These are phyloP conservation scores for Hydropsyche tenuis DNA, from an alignment of 1,140 invertebrate genomes.

Conservation along the genomic window DNA sequence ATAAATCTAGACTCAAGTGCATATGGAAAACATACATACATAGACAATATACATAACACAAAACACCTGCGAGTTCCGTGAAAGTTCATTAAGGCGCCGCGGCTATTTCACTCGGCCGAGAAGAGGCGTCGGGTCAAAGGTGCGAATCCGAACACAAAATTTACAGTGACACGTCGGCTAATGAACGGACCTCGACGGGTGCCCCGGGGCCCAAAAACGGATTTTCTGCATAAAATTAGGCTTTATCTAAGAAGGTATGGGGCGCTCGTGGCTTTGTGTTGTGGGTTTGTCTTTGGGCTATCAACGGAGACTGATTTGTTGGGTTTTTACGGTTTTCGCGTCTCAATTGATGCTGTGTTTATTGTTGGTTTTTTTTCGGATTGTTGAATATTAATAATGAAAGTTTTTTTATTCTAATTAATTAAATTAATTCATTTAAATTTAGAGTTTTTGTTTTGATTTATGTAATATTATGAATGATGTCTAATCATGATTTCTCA, in stretches of 20 bases:
- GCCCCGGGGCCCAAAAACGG: conserved; percentile 1
- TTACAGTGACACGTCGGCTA: conserved; percentile 35
- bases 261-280: too few relatives aligned
- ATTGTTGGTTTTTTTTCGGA: too few relatives aligned
- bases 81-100: conserved; percentile 49
- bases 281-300: too few relatives aligned
- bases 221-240: neutral
- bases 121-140: conserved; percentile 44
- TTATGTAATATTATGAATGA: too few relatives aligned
- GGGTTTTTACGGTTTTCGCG: too few relatives aligned
- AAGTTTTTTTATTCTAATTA: too few relatives aligned
- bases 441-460: too few relatives aligned
- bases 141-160: conserved; percentile 40
- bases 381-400: too few relatives aligned
- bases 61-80: conserved; percentile 39
- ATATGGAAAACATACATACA: neutral
- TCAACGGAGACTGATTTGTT: too few relatives aligned
- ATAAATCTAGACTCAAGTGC: conserved; percentile 14
- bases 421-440: too few relatives aligned
- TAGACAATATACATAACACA: neutral
- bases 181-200: conserved; percentile 22
- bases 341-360: too few relatives aligned
- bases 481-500: too few relatives aligned
- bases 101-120: conserved; percentile 45
- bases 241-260: neutral